These are phyloP conservation scores for Entosphenus tridentatus DNA, from an alignment of 2,113 vertebrate genomes.

Conservation along the genomic window DNA sequence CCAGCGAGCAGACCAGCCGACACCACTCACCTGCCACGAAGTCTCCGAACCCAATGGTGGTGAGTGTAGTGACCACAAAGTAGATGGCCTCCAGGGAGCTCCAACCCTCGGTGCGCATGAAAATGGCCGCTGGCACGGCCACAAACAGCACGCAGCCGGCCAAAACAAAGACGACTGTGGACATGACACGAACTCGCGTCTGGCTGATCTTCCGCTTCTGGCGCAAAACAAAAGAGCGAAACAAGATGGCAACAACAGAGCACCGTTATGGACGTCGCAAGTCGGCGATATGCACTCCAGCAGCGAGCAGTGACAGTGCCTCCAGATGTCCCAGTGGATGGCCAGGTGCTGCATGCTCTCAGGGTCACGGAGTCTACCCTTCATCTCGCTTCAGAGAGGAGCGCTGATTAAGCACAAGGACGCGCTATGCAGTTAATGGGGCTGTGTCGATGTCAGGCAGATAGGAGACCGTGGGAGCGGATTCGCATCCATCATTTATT, in stretches of 20 bases:
- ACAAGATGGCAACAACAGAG: neutral
- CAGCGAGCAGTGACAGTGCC: too few species aligned
- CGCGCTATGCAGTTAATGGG: too few species aligned
- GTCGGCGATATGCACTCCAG: too few species aligned
- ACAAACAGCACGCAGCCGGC: constrained; percentile 59
- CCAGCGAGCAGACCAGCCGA: neutral
- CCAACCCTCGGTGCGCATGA: constrained; percentile 47
- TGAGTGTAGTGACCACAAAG: constrained; percentile 64
- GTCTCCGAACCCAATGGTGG: constrained; percentile 67
- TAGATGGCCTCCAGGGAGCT: constrained; percentile 43
- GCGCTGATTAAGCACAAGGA: too few species aligned
- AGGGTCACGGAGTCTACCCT: too few species aligned
- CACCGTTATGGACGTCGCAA: neutral
- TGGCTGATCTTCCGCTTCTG: constrained; percentile 46
- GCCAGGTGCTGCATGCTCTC: too few species aligned
- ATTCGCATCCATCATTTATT: too few species aligned
- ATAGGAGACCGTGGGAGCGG: too few species aligned
- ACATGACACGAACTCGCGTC: constrained; percentile 41
- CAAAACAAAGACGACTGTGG: constrained; percentile 51
- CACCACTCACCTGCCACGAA: constrained; percentile 40
- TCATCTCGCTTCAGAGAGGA: too few species aligned
- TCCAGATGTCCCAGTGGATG: too few species aligned
- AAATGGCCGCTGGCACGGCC: constrained; percentile 42
- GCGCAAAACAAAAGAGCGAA: neutral
- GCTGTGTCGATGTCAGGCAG: too few species aligned